Evolutionary conservation across 2,888 invertebrate genomes (phyloP), one percentile per base, ranked within the genome.

Genomic region (Incurvaria masculella): DNA sequence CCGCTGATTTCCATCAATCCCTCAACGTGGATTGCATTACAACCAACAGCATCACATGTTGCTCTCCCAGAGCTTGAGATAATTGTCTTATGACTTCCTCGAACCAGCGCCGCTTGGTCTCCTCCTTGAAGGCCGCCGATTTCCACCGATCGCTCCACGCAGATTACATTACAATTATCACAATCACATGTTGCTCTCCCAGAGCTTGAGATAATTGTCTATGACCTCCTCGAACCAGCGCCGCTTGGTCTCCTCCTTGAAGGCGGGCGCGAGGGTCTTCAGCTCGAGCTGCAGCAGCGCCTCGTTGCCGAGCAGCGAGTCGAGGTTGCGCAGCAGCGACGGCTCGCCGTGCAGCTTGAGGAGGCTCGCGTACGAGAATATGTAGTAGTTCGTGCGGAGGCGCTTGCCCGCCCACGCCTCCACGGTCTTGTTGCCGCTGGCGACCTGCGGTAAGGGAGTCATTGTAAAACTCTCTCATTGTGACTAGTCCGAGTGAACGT

Each of bases 1-100:
- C 86, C 14, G 90, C 87, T 50, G 89, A 83, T n/a, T n/a, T n/a
- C n/a, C n/a, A n/a, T n/a, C n/a, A n/a, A n/a, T n/a, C n/a, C n/a
- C n/a, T n/a, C n/a, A n/a, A n/a, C n/a, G n/a, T n/a, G n/a, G n/a
- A n/a, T n/a, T n/a, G n/a, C n/a, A n/a, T n/a, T n/a, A n/a, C n/a
- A 23, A 43, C 4, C 10, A 20, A 26, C 8, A n/a, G 2, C 48
- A 69, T 85, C 83, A 88, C 85, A 92, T 89, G 69, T 94, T 94
- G 61, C 88, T 87, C 71, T 94, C 93, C 91, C 93, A 93, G 54
- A 94, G 74, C 71, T 91, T 92, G 69, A 92, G 83, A 72, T 90
- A 89, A 81, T 94, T 94, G 72, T 92, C 91, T n/a, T 65, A 94
- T 82, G 50, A 92, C 89, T 76, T 93, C 92, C 57, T 89, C 86